phyloP scores from a whole-genome alignment of 1,140 invertebrate species.

The Grapholita molesta region DNA sequence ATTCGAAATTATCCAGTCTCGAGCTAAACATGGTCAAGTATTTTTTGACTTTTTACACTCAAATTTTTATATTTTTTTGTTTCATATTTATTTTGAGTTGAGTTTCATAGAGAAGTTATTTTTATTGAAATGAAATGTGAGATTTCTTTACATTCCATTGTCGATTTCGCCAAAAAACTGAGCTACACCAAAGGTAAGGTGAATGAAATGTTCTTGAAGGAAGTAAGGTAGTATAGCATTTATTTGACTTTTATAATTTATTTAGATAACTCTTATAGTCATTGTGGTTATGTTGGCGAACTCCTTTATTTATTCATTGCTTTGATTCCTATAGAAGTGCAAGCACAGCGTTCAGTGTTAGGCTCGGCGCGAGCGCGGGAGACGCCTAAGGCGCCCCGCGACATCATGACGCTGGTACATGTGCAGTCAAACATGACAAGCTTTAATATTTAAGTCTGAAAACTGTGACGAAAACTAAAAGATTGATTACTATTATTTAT shows the following conservation, averaged over 20 bases:
- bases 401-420: background rate
- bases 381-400: background rate
- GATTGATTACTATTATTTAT: conserved; percentile 27
- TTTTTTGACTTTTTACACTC: conserved; percentile 79
- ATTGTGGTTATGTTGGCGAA: background rate
- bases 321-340: background rate
- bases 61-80: conserved; percentile 65
- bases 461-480: conserved; percentile 25
- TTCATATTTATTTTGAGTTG: conserved; percentile 51
- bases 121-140: conserved; percentile 46
- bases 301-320: conserved; percentile 1
- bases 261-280: conserved; percentile 25
- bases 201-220: conserved; percentile 54
- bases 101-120: conserved; percentile 57
- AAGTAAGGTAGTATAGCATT: conserved; percentile 78
- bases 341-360: conserved; percentile 17
- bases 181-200: conserved; percentile 70
- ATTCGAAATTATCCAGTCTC: conserved; percentile 44
- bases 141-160: conserved; percentile 66
- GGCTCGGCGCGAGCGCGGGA: background rate
- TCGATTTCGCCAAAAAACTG: conserved; percentile 50
- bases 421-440: conserved; percentile 30
- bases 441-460: conserved; percentile 52
- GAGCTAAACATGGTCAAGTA: conserved; percentile 79
- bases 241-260: conserved; percentile 71